Conservation (phyloP, 2,113 vertebrate genomes). For the Bubo bubo region DNA sequence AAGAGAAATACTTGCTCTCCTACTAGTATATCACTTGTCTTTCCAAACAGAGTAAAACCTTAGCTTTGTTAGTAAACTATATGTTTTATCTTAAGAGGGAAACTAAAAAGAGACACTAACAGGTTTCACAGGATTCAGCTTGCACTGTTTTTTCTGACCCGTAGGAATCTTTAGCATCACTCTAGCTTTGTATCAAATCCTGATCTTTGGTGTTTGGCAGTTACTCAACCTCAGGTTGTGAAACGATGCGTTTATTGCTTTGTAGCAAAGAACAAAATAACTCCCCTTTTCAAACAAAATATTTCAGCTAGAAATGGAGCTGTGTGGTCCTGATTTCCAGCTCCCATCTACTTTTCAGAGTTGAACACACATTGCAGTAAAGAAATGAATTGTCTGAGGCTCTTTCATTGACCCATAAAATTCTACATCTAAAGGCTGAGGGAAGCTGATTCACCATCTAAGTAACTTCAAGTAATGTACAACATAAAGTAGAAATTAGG, state of each 20-base stretch:
- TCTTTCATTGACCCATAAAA: not conserved
- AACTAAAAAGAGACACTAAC: not conserved
- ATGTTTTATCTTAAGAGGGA: not conserved
- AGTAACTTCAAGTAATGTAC: not conserved
- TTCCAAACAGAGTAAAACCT: not conserved
- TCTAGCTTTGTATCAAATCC: not conserved
- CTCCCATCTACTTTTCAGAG: not conserved
- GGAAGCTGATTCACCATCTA: not conserved
- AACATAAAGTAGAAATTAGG: not conserved
- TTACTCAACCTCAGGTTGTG: not conserved
- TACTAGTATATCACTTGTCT: not conserved
- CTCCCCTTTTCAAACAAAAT: not conserved
- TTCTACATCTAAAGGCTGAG: not conserved
- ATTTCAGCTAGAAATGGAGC: not conserved
- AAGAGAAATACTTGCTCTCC: not conserved
- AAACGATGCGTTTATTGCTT: not conserved
- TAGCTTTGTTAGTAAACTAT: not conserved
- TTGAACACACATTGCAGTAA: not conserved
- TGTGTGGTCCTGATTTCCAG: not conserved
- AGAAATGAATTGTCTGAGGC: not conserved
- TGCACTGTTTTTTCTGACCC: not conserved
- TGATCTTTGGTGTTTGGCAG: not conserved
- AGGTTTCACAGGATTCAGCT: not conserved
- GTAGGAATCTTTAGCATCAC: not conserved
- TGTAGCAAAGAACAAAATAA: not conserved